Conservation (phyloP, 2,888 invertebrate genomes). For the Omphaloscelis lunosa region DNA sequence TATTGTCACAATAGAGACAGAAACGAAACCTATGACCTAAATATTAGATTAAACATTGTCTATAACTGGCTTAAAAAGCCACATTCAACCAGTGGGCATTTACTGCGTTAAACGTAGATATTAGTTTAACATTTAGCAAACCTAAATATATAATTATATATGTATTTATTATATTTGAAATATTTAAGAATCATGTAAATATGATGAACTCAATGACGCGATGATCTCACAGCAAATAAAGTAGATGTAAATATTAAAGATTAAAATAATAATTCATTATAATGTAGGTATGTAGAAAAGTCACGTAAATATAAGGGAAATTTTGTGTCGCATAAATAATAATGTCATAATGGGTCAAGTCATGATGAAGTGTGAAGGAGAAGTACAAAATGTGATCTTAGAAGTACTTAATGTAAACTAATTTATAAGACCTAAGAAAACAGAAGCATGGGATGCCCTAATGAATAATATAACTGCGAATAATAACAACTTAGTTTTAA, state of each 20-base stretch:
- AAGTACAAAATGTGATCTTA: conserved; percentile 49
- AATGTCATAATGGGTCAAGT: conserved; percentile 10
- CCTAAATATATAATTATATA: conserved; percentile 12
- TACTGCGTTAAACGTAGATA: conserved; percentile 50
- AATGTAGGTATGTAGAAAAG: conserved; percentile 5
- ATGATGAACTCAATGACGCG: conserved; percentile 56
- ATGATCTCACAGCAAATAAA: conserved; percentile 60
- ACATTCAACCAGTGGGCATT: conserved; percentile 46
- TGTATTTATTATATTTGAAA: conserved; percentile 13
- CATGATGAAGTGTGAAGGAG: conserved; percentile 9
- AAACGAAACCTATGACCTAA: conserved; percentile 9
- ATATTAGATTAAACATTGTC: conserved; percentile 11
- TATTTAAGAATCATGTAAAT: conserved; percentile 54
- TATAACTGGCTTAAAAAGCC: conserved; percentile 35
- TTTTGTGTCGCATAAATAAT: background rate
- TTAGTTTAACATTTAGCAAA: conserved; percentile 18
- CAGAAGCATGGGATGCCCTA: background rate
- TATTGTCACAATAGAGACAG: conserved; percentile 3
- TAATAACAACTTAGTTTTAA: conserved; percentile 12
- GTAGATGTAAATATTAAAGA: conserved; percentile 53
- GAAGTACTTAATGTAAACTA: conserved; percentile 19
- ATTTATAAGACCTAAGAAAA: conserved; percentile 13
- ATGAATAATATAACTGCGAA: conserved; percentile 8
- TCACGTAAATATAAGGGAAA: conserved; percentile 6
- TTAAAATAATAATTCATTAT: conserved; percentile 14